These are phyloP conservation scores for Platysteira castanea DNA, from an alignment of 2,113 vertebrate genomes.

Conservation along the genomic window DNA sequence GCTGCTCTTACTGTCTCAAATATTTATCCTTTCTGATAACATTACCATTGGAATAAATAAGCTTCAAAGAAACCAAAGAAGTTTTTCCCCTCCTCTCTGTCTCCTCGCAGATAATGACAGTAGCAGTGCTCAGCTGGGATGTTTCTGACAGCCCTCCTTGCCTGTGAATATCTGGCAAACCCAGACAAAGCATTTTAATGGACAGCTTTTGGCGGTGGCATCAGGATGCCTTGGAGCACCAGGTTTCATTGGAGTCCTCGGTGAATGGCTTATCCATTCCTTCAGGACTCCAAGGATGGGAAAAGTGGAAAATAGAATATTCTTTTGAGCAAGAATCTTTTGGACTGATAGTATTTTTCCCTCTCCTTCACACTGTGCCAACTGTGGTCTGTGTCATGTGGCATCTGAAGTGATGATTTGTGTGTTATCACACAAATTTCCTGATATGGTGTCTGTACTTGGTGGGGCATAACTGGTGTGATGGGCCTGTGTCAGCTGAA, in stretches of 20 bases:
- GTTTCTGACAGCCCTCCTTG: background rate
- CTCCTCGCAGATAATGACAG: background rate
- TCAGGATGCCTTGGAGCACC: background rate
- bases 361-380: background rate
- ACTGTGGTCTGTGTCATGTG: fast-evolving
- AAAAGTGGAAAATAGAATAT: background rate
- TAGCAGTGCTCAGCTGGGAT: background rate
- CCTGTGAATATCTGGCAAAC: background rate
- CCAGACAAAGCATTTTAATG: background rate
- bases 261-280: background rate
- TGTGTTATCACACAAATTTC: background rate
- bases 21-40: background rate
- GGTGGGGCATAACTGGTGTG: background rate
- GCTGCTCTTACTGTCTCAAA: background rate
- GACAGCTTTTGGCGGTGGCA: background rate
- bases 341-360: background rate
- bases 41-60: background rate
- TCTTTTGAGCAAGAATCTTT: background rate
- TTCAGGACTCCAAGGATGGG: background rate
- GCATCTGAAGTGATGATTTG: background rate
- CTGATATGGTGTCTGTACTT: fast-evolving
- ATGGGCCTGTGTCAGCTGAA: fast-evolving
- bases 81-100: background rate
- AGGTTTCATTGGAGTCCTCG: background rate
- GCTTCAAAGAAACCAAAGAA: background rate